Conservation (phyloP, 2,113 vertebrate species). For the Zosterops borbonicus region DNA sequence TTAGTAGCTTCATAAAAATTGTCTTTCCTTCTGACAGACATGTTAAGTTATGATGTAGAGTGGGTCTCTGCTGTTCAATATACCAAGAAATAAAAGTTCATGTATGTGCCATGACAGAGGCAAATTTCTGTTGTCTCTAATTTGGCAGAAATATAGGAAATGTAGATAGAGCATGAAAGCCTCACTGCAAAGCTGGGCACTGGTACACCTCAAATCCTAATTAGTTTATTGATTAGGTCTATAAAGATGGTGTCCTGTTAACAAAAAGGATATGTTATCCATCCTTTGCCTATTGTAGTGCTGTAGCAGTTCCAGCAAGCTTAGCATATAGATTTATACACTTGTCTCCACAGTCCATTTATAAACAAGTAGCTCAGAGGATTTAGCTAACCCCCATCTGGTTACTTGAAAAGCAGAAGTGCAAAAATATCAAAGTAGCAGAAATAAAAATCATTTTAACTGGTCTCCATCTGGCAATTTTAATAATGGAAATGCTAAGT, state of each 20-base stretch:
- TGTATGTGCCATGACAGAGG: background rate
- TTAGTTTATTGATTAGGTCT: conserved; percentile 33
- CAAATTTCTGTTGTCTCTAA: background rate
- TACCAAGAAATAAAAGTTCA: background rate
- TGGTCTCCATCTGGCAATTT: conserved; percentile 45
- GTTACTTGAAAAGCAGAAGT: conserved; percentile 29
- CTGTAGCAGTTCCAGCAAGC: background rate
- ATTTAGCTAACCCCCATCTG: conserved; percentile 40
- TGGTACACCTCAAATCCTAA: background rate
- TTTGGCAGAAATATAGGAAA: background rate
- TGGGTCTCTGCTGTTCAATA: background rate
- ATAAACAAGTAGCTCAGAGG: conserved; percentile 29
- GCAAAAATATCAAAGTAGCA: conserved; percentile 10
- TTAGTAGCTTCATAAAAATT: background rate
- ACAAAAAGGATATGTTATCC: background rate
- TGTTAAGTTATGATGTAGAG: background rate
- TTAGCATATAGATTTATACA: background rate
- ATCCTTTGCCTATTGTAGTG: background rate
- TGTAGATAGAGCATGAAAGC: background rate
- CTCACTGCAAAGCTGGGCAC: background rate
- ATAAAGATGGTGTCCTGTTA: background rate
- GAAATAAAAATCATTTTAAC: background rate
- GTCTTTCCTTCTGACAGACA: background rate
- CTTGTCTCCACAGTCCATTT: conserved; percentile 10
- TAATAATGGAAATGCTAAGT: conserved; percentile 16